phyloP scores from a whole-genome alignment of 1,140 invertebrate genomes.

The Lepidurus apus region DNA sequence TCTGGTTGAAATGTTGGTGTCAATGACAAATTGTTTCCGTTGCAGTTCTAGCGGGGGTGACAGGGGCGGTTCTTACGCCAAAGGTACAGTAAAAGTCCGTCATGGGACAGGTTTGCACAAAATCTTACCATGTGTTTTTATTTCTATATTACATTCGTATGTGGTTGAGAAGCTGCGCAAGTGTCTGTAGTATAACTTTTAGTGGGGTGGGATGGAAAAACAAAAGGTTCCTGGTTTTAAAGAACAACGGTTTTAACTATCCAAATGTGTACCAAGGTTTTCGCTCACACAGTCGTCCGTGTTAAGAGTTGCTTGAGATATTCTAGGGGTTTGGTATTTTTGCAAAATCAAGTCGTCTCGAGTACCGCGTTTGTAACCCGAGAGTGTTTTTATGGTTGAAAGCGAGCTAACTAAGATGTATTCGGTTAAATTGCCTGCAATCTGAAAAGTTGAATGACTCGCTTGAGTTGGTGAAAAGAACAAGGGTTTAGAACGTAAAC shows the following conservation, averaged over 20 bases:
- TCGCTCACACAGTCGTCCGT: not conserved
- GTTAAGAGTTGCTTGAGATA: not conserved
- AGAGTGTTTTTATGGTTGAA: too few species aligned
- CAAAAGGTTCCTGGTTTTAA: not conserved
- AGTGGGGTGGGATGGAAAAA: not conserved
- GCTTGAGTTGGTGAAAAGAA: too few species aligned
- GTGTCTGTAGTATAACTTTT: not conserved
- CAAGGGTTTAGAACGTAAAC: too few species aligned
- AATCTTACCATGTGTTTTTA: slow-evolving; percentile 17
- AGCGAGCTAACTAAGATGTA: too few species aligned
- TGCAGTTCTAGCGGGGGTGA: slow-evolving; percentile 20
- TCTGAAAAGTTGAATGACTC: too few species aligned
- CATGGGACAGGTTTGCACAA: slow-evolving; percentile 21
- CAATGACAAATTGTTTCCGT: slow-evolving; percentile 15
- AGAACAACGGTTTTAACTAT: too few species aligned
- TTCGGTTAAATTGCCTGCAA: too few species aligned
- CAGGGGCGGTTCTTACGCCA: slow-evolving; percentile 20
- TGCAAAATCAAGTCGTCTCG: too few species aligned
- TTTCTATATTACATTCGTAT: not conserved
- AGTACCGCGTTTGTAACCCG: too few species aligned
- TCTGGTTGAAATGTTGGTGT: not conserved
- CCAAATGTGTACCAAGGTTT: not conserved
- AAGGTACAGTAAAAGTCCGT: slow-evolving; percentile 18
- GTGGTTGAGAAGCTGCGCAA: slow-evolving; percentile 16
- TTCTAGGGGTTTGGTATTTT: not conserved